Evolutionary conservation across 2,888 invertebrate species (phyloP), one percentile per base, ranked within the genome.

Genomic region (Ennomos erosarius): DNA sequence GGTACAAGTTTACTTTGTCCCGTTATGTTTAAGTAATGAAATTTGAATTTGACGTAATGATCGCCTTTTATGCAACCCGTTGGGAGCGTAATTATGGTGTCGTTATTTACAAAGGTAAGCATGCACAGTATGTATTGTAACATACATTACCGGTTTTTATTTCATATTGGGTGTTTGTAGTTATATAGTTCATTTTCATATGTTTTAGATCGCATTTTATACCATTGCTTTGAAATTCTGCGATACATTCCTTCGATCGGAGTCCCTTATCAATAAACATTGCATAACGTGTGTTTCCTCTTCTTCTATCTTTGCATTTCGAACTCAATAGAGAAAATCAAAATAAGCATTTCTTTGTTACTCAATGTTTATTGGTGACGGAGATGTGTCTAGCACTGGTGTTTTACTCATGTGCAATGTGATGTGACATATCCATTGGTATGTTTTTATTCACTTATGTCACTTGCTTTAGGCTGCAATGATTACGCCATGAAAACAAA

Each of bases 1-100:
- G 76, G n/a, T 55, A 37, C 47, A 81, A 84, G 71, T 87, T 87
- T 85, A 81, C 75, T 85, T 89, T 86, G 78, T 86, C 86, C 90
- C 87, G 73, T 85, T 85, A 84, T 76, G 79, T 86, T 85, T 87
- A 86, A 85, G 84, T 88, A 86, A 84, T 88, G 69, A 81, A 78
- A 88, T 84, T 89, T 76, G 73, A 86, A 86, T 89, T 90, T 91
- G 90, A 92, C 84, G 84, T 88, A 86, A 82, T 87, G 84, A 87
- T 90, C 88, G 82, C 91, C 90, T 90, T 92, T 91, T 91, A 90
- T 92, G 92, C 92, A 90, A 90, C 90, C 90, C 82, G 79, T 82
- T 84, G 88, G 90, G 87, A 87, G 90, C 90, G 88, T 92, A 91
- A 91, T 26, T 26, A 81, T 90, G 90, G 90, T 90, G 86, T 88